Evolutionary conservation across 2,888 invertebrate species (phyloP), one percentile per base, ranked within the genome.

Genomic region (Conistra vaccinii): DNA sequence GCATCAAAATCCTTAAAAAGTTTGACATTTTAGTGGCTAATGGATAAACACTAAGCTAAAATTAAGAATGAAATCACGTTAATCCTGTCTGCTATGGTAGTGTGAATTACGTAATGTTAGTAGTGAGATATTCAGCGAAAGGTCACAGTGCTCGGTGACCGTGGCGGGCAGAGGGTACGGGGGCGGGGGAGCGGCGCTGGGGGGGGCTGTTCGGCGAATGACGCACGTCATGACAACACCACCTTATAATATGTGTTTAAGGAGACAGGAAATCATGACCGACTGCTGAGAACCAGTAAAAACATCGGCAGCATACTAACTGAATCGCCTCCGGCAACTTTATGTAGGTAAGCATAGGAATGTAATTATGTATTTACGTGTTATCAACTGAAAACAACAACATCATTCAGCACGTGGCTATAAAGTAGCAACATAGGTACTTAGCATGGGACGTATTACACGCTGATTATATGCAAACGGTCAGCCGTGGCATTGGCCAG

Each of bases 61-160:
- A 67, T 77, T 82, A 76, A 73, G 73, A 86, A 75, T 79, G 74
- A 78, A 76, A 66, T 80, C 73, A 81, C 75, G 42, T 74, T 76
- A 86, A 83, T 83, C 76, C 74, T 82, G 76, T 81, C 81, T 77
- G 65, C 65, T 81, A 79, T 45, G 70, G 67, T 69, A 73, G 89
- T 87, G 89, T 91, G 89, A 91, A 92, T 94, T 93, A 92, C 93
- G 93, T 94, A 93, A 94, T 90, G 82, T 90, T 85, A 87, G 89
- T 88, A 87, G 88, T 90, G 87, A 87, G 91, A 92, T 91, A 91
- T 92, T 91, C 90, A 90, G 90, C 90, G 89, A 94, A 94, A 96
- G 96, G 96, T 96, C 95, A 94, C 92, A 89, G 93, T 94, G 95
- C 89, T 92, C 95, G 92, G 93, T 94, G 95, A 94, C 96, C 95